A percentile compares a stretch with the other conserved stretches of the same genome.
Conservation (phyloP, 2,888 invertebrate species). For the Cremastobaeus sp. region DNA sequence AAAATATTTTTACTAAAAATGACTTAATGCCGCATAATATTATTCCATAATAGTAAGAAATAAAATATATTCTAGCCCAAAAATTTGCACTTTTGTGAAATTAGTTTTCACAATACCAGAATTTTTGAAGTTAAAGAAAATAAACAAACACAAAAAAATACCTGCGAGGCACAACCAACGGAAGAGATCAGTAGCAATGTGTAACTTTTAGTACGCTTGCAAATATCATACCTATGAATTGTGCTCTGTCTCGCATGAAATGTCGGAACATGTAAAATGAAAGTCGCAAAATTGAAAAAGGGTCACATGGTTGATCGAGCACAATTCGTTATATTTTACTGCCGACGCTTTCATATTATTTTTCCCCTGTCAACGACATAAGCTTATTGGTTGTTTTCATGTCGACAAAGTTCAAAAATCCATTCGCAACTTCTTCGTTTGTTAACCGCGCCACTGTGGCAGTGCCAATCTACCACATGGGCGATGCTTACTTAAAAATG, state of each 20-base stretch:
- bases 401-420: conserved; percentile 21
- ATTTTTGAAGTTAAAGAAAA: too few species aligned
- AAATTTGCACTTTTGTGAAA: too few species aligned
- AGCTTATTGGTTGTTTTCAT: conserved; percentile 12
- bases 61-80: too few species aligned
- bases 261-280: conserved; percentile 23
- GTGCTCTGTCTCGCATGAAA: conserved; percentile 41
- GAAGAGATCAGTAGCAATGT: conserved; percentile 45
- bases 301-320: conserved; percentile 43
- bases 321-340: conserved; percentile 54
- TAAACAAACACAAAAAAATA: too few species aligned
- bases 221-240: conserved; percentile 26
- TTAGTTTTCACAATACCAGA: too few species aligned
- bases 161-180: conserved; percentile 54
- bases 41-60: too few species aligned
- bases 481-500: conserved; percentile 23
- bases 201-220: conserved; percentile 7
- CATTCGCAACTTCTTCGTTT: conserved; percentile 13
- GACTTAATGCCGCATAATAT: too few species aligned
- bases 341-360: conserved; percentile 35
- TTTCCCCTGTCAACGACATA: conserved; percentile 20
- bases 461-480: conserved; percentile 24
- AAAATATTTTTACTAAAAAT: too few species aligned
- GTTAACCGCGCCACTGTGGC: conserved; percentile 4
- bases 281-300: conserved; percentile 51